Base-by-base conservation (phyloP, 2,113 vertebrate species). In the Ophthalmolycus amberensis region DNA sequence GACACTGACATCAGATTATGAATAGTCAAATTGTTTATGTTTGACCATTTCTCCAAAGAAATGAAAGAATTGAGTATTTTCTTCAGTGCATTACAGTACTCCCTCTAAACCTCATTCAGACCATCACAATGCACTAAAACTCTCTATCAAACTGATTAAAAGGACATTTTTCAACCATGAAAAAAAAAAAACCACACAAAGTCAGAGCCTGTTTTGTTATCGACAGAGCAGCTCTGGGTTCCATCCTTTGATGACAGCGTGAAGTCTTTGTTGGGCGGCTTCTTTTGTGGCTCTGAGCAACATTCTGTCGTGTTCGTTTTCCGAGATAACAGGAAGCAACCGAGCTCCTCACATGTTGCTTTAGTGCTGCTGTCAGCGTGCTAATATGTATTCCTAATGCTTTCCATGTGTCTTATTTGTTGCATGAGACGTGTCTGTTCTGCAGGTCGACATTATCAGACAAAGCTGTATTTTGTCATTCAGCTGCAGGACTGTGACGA, bases 261-360 rank as follows among this genome's bases (percentile, higher is more conserved):
- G 76, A 38, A 66, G 70, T 84, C 83, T 84, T 84, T 86, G 80
- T 85, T 66, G 20, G 56, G 1, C 34, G 75, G 5, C 1, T 11
- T 40, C 2, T 70, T 77, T 40, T 63, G 32, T 40, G 67, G 76
- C 85, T 85, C 71, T 77, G 59, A 75, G 85, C 50, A 75, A 77
- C 63, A 18, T 78, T 85, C 85, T 83, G 79, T 85, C 85, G 80
- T 83, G 82, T 88, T 82, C 44, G 10, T 46, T 84, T 73, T 76
- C 38, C 20, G 44, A 76, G 85, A 88, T 86, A 80, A 82, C 63
- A 86, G 64, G 34, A 68, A 71, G 42, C 8, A 71, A 62, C 16
- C 6, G 10, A 50, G 71, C 63, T 50, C 65, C 62, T 66, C 58
- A 29, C 29, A 9, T 80, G 74, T 81, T 42, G 44, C 52, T 66